Evolutionary conservation across 2,113 vertebrate species (phyloP).

Genomic region (Ceuthmochares aereus): DNA sequence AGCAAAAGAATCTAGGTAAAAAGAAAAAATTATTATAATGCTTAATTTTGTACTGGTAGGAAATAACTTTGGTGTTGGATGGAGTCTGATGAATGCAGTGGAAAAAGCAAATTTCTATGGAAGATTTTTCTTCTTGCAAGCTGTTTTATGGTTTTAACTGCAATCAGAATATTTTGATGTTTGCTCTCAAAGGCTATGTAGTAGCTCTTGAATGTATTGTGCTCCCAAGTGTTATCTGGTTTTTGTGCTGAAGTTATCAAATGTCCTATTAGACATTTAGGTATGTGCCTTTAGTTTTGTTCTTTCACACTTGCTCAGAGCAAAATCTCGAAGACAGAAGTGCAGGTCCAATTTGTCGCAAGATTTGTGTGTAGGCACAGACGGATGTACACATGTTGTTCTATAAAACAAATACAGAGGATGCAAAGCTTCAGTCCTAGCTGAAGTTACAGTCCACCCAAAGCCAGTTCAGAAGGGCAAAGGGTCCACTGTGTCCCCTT

Average conservation of each 20-base stretch:
- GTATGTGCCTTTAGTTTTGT: background rate
- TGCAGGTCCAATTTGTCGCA: background rate
- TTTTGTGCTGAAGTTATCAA: background rate
- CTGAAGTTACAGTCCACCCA: background rate
- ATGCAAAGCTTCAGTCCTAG: background rate
- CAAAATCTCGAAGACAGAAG: background rate
- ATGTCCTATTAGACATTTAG: background rate
- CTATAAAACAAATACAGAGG: background rate
- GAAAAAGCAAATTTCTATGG: background rate
- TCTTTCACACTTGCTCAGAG: constrained; percentile 1
- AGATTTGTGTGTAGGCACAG: background rate
- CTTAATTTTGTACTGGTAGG: background rate
- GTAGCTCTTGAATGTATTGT: background rate
- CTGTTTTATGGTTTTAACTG: constrained; percentile 25
- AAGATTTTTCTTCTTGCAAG: background rate
- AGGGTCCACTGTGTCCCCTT: background rate
- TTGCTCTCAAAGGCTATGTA: background rate
- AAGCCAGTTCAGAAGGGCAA: background rate
- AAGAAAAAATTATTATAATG: background rate
- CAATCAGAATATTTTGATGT: background rate
- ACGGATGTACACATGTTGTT: background rate
- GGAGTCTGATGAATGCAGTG: background rate
- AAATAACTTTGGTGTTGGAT: background rate
- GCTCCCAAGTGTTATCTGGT: background rate
- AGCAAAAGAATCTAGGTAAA: background rate